Percentiles rank a stretch among this genome's conserved stretches.
Conservation (phyloP, 37 sponge, comb jelly and placozoan genomes). For the Haliclona indistincta region DNA sequence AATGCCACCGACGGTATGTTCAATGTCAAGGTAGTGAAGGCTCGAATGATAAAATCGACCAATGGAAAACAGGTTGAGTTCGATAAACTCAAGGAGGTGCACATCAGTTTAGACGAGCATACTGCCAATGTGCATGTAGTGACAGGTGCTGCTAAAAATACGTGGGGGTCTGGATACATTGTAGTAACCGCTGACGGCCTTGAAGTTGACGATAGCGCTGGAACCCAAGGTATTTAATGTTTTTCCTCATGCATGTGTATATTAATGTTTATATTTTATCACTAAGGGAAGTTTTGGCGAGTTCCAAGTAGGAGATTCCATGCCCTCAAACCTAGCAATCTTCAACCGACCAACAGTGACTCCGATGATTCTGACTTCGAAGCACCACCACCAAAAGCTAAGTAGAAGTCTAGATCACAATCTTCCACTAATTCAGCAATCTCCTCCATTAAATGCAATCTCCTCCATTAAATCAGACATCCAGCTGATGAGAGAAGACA, state of each 20-base stretch:
- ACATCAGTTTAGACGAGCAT: not conserved
- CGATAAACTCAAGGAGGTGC: not conserved
- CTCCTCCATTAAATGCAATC: no score
- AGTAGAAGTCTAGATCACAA: no score
- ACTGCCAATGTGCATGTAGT: constrained; percentile 4
- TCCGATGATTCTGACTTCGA: no score
- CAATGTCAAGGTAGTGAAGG: constrained; percentile 20
- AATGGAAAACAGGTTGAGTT: constrained; percentile 5
- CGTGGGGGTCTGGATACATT: constrained; percentile 7
- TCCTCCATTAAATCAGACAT: no score
- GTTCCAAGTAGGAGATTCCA: not conserved
- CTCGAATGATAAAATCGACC: not conserved
- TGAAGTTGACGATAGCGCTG: constrained; percentile 11
- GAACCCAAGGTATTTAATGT: constrained; percentile 20
- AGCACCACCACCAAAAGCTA: no score
- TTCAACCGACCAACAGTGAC: no score
- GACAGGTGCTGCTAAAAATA: not conserved
- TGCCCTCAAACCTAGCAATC: not conserved
- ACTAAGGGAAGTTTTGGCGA: constrained; percentile 3
- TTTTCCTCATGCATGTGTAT: not conserved
- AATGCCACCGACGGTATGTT: not conserved
- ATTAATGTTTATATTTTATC: not conserved
- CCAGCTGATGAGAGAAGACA: not conserved
- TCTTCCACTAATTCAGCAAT: no score
- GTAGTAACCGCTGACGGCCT: constrained; percentile 13